phyloP scores from a whole-genome alignment of 2,113 vertebrate genomes.

The Pachyramphus minor region DNA sequence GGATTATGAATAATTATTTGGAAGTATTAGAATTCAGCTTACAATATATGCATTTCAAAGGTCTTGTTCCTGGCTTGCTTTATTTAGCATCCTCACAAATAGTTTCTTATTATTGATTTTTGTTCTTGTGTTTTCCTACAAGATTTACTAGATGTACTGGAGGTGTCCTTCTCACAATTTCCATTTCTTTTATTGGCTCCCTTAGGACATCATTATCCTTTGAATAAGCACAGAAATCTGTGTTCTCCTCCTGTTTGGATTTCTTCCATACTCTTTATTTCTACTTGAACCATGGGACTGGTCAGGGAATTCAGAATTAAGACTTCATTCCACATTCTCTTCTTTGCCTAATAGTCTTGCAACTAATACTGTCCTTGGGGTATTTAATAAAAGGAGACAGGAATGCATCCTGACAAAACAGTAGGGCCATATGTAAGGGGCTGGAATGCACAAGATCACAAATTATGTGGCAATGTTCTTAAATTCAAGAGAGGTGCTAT shows the following conservation, averaged over 20 bases:
- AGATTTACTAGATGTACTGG: constrained; percentile 14
- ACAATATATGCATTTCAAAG: not conserved
- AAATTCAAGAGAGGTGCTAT: not conserved
- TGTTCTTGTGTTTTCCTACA: not conserved
- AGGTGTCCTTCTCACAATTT: constrained; percentile 14
- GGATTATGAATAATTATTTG: not conserved
- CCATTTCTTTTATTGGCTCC: constrained; percentile 42
- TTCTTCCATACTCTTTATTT: constrained; percentile 34
- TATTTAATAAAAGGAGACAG: not conserved
- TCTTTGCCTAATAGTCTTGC: not conserved
- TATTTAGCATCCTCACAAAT: not conserved
- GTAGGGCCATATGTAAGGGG: not conserved
- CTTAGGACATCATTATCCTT: constrained; percentile 41
- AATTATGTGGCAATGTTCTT: not conserved
- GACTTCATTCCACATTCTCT: not conserved
- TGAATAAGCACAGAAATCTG: constrained; percentile 13
- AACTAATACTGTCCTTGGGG: not conserved
- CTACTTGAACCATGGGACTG: not conserved
- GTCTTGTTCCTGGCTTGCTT: not conserved
- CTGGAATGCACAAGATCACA: not conserved
- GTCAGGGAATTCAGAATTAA: constrained; percentile 41
- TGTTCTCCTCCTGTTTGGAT: constrained; percentile 13
- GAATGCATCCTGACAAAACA: not conserved
- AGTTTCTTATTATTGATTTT: not conserved
- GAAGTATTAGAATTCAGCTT: not conserved